Conservation (phyloP, 2,888 invertebrate species). For the Ditula angustiorana region DNA sequence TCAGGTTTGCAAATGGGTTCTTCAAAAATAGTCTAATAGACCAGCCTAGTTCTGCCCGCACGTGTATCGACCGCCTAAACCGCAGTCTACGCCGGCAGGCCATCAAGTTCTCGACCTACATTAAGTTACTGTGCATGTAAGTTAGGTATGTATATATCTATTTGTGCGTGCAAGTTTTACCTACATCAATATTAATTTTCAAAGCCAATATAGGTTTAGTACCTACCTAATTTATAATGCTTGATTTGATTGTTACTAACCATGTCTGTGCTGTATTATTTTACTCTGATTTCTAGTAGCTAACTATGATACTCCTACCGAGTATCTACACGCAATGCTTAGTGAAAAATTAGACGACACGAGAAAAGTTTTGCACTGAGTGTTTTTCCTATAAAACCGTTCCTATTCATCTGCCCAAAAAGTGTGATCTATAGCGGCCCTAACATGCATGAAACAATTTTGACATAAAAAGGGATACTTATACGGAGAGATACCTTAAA, state of each 20-base stretch:
- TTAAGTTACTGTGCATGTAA: constrained; percentile 3
- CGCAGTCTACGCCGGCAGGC: background rate
- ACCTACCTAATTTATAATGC: background rate
- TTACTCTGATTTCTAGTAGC: background rate
- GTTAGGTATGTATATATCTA: background rate
- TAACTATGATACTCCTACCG: background rate
- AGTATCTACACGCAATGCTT: no score
- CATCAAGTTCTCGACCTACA: constrained; percentile 1
- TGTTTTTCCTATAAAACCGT: no score
- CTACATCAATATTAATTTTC: background rate
- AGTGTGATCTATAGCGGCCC: no score
- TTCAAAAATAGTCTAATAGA: background rate
- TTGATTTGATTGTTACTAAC: background rate
- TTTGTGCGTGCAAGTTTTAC: background rate
- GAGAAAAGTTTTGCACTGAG: no score
- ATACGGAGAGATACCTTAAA: no score
- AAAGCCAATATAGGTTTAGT: background rate
- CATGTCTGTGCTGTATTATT: background rate
- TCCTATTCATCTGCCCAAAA: no score
- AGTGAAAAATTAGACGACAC: no score
- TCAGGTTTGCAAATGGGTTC: background rate
- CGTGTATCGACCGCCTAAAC: background rate
- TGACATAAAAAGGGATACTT: no score
- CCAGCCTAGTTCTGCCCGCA: background rate
- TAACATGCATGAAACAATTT: no score